Conservation (phyloP, 1,140 invertebrate species). For the Zaprionus ornatus region DNA sequence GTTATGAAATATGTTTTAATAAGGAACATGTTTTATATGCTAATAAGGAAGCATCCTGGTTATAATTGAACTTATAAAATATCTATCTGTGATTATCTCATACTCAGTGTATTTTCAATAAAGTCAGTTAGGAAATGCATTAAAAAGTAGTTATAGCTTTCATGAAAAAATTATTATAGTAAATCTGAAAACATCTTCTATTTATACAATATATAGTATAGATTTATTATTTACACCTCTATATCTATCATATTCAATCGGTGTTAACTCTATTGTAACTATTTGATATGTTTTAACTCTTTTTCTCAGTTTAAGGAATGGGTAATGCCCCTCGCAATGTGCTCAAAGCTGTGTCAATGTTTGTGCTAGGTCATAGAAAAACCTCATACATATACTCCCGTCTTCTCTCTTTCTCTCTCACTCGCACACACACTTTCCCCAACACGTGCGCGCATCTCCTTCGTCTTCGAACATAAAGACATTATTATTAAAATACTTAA, state of each 20-base stretch:
- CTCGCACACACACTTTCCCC: neutral
- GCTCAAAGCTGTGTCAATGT: neutral
- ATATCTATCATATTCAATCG: too few relatives aligned
- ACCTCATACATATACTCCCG: neutral
- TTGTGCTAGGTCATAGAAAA: too few relatives aligned
- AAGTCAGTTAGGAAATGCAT: too few relatives aligned
- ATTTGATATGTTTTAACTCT: neutral
- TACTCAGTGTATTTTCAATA: too few relatives aligned
- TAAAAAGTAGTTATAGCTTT: neutral
- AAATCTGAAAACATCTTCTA: too few relatives aligned
- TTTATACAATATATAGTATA: neutral
- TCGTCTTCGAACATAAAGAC: neutral
- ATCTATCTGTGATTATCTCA: too few relatives aligned
- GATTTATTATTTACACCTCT: neutral
- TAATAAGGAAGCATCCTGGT: too few relatives aligned
- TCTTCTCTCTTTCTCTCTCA: neutral
- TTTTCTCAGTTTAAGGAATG: neutral
- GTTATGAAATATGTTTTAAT: too few relatives aligned
- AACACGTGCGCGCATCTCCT: neutral
- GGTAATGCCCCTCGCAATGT: neutral
- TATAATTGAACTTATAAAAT: too few relatives aligned
- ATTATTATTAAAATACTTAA: slow-evolving; percentile 21
- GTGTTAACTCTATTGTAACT: too few relatives aligned
- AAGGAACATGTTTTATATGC: too few relatives aligned
- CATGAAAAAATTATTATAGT: neutral